Evolutionary conservation across 2,888 invertebrate species (phyloP).

Genomic region (Drosophila gaucha): DNA sequence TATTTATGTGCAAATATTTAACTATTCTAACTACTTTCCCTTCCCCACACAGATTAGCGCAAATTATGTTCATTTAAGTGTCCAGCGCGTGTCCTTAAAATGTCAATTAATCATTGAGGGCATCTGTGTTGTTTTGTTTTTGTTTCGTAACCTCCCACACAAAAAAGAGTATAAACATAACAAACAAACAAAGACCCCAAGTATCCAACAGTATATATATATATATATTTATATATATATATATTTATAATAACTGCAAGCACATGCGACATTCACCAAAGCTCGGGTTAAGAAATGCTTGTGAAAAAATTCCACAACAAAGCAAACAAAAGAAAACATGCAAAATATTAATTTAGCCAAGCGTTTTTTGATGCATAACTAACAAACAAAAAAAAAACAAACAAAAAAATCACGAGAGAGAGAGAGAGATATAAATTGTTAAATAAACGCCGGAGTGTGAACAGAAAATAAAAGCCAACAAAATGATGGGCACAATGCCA

Average conservation of each 20-base stretch:
- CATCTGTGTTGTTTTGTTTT: conserved; percentile 74
- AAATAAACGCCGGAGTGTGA: conserved; percentile 53
- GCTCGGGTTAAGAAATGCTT: conserved; percentile 56
- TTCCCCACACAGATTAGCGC: conserved; percentile 73
- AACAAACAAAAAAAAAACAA: conserved; percentile 17
- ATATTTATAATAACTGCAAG: conserved; percentile 62
- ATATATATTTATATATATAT: too few relatives aligned
- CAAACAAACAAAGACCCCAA: conserved; percentile 48
- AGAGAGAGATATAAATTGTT: conserved; percentile 39
- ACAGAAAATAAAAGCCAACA: conserved; percentile 75
- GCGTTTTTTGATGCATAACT: conserved; percentile 47
- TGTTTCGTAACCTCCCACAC: conserved; percentile 56
- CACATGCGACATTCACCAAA: conserved; percentile 85
- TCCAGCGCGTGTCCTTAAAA: conserved; percentile 75
- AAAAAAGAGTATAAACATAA: conserved; percentile 14
- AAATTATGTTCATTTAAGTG: conserved; percentile 77
- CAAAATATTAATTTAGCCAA: conserved; percentile 63
- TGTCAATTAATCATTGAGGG: conserved; percentile 74
- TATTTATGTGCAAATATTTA: conserved; percentile 53
- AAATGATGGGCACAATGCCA: conserved; percentile 86
- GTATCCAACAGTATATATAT: conserved; percentile 18
- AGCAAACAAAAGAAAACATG: conserved; percentile 50
- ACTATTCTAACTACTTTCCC: conserved; percentile 58
- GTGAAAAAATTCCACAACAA: conserved; percentile 43
- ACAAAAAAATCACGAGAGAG: conserved; percentile 11